Evolutionary conservation across 2,113 vertebrate genomes (phyloP).

Genomic region (Gopherus evgoodei): DNA sequence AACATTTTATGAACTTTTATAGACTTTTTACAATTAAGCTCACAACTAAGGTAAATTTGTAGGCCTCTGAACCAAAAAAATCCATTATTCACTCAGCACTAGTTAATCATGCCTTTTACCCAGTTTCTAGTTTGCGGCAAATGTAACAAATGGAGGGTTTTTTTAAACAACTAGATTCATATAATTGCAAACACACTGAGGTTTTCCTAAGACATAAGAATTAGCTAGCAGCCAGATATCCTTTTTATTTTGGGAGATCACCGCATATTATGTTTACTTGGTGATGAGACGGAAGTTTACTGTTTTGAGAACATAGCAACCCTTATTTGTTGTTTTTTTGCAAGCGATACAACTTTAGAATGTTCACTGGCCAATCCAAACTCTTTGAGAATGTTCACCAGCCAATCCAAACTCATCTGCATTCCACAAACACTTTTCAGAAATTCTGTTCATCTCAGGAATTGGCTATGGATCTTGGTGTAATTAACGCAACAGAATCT

Average conservation of each 20-base stretch:
- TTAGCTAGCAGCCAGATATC: fast-evolving
- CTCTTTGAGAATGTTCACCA: neutral
- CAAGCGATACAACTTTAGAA: neutral
- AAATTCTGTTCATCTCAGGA: neutral
- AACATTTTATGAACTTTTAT: neutral
- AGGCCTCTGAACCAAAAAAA: neutral
- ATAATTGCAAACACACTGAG: neutral
- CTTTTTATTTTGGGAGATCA: neutral
- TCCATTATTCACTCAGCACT: neutral
- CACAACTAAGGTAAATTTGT: neutral
- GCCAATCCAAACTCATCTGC: neutral
- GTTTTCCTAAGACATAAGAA: neutral
- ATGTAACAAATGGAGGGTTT: neutral
- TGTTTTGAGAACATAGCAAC: neutral
- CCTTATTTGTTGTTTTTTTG: neutral
- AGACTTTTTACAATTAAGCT: neutral
- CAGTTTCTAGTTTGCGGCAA: neutral
- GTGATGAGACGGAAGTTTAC: neutral
- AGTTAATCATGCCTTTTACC: neutral
- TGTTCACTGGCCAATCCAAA: neutral
- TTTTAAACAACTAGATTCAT: neutral
- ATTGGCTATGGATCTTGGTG: fast-evolving
- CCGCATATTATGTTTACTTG: fast-evolving
- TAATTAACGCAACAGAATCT: neutral
- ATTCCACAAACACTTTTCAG: neutral